Evolutionary conservation across 1,140 invertebrate genomes (phyloP), one percentile per base, ranked within the genome.

Genomic region (Cyrtorhinus lividipennis): DNA sequence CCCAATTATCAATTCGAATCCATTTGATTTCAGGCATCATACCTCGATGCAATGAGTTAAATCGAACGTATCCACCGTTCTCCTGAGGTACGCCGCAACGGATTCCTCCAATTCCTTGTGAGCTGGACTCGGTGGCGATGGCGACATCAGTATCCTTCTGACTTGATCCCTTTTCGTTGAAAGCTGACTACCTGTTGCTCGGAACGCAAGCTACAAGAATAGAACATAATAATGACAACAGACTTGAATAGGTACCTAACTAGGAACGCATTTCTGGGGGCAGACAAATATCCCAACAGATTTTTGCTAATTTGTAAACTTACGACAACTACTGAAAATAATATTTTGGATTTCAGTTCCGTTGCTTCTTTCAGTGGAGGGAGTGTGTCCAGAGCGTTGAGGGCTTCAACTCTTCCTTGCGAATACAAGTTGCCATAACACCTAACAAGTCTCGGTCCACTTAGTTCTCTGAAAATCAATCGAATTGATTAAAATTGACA

Each of bases 311-410:
- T n/a, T n/a, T n/a, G n/a, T n/a, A n/a, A 68, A 87, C 88, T 86
- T 78, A 95, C 92, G 74, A 95, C 92, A 68, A 95, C 84, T 53
- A 95, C 87, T 57, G 92, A 95, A 73, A 95, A 95, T 38, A 96
- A 80, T 63, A 96, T 89, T 78, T 95, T 96, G 45, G 84, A 84
- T 76, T 95, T 95, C 23, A 95, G 79, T 70, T 93, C 89, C 62
- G 87, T 83, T 0, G 88, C 86, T 61, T 89, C 83, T 56, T 81
- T 78, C 10, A 96, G 77, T 57, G 89, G 83, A 8, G 83, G 80
- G 12, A 95, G 75, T 0, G 79, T 77, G 69, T 92, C 85, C 45
- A 95, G 75, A 10, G 90, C 84, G 69, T 93, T 89, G 66, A 95
- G 75, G 1, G 89, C 85, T 66, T 92, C 86, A 15, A 90, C 82